phyloP scores from a whole-genome alignment of 2,797 vertebrate genomes.

The Cossypha niveicapilla region DNA sequence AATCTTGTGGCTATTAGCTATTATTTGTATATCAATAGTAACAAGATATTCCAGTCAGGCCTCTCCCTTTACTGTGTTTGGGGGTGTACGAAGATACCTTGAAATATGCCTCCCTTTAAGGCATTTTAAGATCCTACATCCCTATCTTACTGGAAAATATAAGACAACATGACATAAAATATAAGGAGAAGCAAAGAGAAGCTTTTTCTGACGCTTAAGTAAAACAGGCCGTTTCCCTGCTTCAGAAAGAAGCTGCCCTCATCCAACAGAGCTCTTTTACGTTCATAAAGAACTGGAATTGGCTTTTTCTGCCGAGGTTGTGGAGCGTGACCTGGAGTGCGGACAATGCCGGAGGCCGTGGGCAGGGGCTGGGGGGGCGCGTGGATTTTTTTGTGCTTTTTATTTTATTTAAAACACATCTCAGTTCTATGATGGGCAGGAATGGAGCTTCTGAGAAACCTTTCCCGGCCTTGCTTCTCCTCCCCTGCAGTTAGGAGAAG shows the following conservation, averaged over 20 bases:
- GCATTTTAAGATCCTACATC: background rate
- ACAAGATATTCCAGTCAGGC: background rate
- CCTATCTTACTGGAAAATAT: background rate
- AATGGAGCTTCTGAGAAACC: background rate
- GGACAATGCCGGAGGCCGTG: background rate
- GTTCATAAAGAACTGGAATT: background rate
- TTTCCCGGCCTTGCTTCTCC: background rate
- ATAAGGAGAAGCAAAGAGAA: background rate
- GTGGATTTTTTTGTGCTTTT: too few species aligned
- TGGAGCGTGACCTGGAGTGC: accelerated
- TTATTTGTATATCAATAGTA: background rate
- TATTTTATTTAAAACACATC: too few species aligned
- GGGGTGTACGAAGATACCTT: too few species aligned
- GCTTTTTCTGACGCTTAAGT: background rate
- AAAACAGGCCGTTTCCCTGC: too few species aligned
- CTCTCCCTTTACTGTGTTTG: background rate
- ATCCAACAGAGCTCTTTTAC: background rate
- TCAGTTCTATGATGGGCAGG: accelerated
- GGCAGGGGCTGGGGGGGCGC: background rate
- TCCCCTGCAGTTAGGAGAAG: background rate
- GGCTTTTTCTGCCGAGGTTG: background rate
- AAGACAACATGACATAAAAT: background rate
- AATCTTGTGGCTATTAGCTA: background rate
- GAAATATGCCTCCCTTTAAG: background rate
- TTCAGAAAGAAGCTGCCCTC: background rate